Conservation (phyloP, 2,888 invertebrate genomes). For the Acrobeloides nanus region DNA sequence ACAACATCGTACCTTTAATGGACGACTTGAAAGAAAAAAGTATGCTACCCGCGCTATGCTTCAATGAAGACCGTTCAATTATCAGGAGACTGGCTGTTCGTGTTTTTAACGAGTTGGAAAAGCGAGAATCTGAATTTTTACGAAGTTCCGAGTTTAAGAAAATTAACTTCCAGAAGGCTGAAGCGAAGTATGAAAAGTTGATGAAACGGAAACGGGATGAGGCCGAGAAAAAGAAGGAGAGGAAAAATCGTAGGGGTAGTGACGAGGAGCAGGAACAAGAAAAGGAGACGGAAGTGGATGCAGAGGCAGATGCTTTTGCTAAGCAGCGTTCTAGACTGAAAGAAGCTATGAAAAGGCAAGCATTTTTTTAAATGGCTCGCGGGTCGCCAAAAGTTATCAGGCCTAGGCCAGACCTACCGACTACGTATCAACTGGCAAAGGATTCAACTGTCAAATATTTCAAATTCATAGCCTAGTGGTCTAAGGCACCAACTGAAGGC, state of each 20-base stretch:
- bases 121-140: conserved; percentile 35
- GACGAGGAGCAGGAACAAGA: conserved; percentile 16
- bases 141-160: conserved; percentile 43
- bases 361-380: not conserved
- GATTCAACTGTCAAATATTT: no score
- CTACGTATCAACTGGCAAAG: no score
- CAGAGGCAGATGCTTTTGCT: conserved; percentile 37
- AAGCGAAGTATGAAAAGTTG: conserved; percentile 44
- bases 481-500: no score
- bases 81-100: conserved; percentile 41
- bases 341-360: conserved; percentile 34
- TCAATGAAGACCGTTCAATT: conserved; percentile 48
- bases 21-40: conserved; percentile 39
- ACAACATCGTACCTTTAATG: conserved; percentile 42
- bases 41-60: conserved; percentile 49
- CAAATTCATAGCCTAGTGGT: no score
- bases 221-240: conserved; percentile 33
- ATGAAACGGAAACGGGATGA: conserved; percentile 48
- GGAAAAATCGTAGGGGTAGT: conserved; percentile 4
- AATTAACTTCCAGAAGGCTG: conserved; percentile 45
- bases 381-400: conserved; percentile 3
- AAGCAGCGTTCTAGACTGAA: conserved; percentile 38
- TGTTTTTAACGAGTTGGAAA: conserved; percentile 36
- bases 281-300: conserved; percentile 15
- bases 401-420: not conserved